Base-by-base conservation (phyloP, 1,140 invertebrate genomes). In the Dreissena rostriformis region DNA sequence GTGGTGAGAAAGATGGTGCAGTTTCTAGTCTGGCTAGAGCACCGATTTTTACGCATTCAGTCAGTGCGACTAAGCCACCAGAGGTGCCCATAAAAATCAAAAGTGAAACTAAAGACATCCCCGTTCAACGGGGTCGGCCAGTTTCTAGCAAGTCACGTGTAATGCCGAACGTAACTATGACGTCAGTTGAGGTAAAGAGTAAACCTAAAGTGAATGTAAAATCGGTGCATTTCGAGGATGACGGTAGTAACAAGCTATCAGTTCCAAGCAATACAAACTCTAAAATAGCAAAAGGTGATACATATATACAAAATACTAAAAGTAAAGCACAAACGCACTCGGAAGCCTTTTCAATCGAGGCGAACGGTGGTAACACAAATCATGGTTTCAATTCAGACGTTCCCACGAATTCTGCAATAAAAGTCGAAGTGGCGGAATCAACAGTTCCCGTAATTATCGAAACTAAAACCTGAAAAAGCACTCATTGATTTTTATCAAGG, bases 221-320 rank as follows among this genome's bases (percentile, higher is more conserved):
- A 28, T 63, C 66, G 6, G 77, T 79, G 68, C 77, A 79, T 57
- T 79, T 57, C 57, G 52, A 79, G 57, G 77, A 71, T 39, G 19
- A 15, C 17, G 57, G 39, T 39, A 8, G 39, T 39, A 8, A 39
- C 8, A 39, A 39, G 8, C 39, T 39, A 39, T 2, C 39, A 39
- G 39, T 39, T 5, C 39, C 39, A 39, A 39, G 39, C 39, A 39
- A 39, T 39, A 39, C 39, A 39, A 39, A 39, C 39, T 39, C 39
- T 39, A 39, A 39, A 39, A 5, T 8, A 39, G 39, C 39, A 39
- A 39, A 39, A 39, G 39, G 39, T 39, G 39, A 5, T 39, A 39
- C 39, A 8, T n/a, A 39, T 39, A 39, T 39, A 39, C 39, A 2
- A 39, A 39, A 39, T 5, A 39, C 39, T 39, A 2, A 39, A 5